phyloP scores from a whole-genome alignment of 2,113 vertebrate species.

The Strix aluco region DNA sequence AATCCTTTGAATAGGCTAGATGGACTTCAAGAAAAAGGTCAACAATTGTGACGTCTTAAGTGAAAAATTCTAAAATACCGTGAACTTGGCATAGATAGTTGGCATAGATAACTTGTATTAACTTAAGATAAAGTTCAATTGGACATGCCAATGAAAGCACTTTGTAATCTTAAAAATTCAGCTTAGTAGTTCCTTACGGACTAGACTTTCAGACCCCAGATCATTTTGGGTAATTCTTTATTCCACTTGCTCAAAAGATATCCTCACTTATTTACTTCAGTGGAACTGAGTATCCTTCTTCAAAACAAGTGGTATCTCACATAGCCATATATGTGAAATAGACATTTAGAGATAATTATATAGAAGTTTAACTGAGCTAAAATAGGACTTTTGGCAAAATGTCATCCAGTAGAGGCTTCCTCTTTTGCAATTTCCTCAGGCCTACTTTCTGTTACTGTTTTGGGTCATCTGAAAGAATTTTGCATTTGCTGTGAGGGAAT shows the following conservation, averaged over 20 bases:
- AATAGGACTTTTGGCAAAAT: background rate
- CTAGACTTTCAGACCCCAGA: background rate
- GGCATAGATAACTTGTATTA: background rate
- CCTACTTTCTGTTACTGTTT: background rate
- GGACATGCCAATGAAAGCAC: background rate
- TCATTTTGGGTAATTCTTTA: background rate
- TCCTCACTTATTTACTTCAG: background rate
- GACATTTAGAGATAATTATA: background rate
- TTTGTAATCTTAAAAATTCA: background rate
- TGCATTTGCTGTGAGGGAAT: background rate
- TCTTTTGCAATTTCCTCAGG: background rate
- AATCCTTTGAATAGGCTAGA: background rate
- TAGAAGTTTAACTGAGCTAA: background rate
- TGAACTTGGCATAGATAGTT: background rate
- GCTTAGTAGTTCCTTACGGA: background rate
- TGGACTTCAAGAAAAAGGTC: background rate
- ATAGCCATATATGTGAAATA: background rate
- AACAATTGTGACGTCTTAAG: background rate
- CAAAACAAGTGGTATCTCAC: background rate
- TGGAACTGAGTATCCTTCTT: background rate
- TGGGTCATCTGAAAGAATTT: background rate
- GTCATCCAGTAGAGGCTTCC: background rate
- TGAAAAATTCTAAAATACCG: background rate
- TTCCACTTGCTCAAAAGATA: background rate
- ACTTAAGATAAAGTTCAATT: background rate